phyloP scores from a whole-genome alignment of 2,797 vertebrate species.

The Sebastes aleutianus region DNA sequence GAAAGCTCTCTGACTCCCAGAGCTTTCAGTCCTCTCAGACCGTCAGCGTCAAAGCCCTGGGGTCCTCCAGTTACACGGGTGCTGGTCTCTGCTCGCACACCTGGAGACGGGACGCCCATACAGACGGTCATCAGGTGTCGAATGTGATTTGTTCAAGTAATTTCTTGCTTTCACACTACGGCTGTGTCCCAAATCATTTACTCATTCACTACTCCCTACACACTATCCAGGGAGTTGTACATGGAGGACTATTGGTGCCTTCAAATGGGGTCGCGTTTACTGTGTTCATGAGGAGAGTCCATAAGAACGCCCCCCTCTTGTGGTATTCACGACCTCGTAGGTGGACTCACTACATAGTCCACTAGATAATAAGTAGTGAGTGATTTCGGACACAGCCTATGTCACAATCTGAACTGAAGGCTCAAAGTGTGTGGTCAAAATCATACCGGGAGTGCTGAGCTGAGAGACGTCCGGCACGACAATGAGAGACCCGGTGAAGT shows the following conservation, averaged over 20 bases:
- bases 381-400: too few relatives aligned
- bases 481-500: conserved; percentile 94
- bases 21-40: conserved; percentile 91
- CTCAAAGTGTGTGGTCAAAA: neutral
- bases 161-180: too few relatives aligned
- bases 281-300: accelerated
- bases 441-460: conserved; percentile 90
- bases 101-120: conserved; percentile 63
- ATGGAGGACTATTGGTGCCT: too few relatives aligned
- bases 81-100: conserved; percentile 90
- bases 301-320: too few relatives aligned
- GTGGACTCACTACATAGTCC: too few relatives aligned
- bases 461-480: conserved; percentile 97
- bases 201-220: too few relatives aligned
- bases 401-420: neutral
- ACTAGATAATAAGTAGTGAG: too few relatives aligned
- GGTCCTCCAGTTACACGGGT: conserved; percentile 84
- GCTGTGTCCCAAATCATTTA: too few relatives aligned
- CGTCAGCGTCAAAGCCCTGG: conserved; percentile 92
- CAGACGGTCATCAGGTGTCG: neutral
- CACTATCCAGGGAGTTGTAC: too few relatives aligned
- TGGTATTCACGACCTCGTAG: too few relatives aligned
- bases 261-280: too few relatives aligned
- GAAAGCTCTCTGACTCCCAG: conserved; percentile 95
- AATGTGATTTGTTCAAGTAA: neutral